phyloP scores from a whole-genome alignment of 2,113 vertebrate genomes.

The Silurus asotus region DNA sequence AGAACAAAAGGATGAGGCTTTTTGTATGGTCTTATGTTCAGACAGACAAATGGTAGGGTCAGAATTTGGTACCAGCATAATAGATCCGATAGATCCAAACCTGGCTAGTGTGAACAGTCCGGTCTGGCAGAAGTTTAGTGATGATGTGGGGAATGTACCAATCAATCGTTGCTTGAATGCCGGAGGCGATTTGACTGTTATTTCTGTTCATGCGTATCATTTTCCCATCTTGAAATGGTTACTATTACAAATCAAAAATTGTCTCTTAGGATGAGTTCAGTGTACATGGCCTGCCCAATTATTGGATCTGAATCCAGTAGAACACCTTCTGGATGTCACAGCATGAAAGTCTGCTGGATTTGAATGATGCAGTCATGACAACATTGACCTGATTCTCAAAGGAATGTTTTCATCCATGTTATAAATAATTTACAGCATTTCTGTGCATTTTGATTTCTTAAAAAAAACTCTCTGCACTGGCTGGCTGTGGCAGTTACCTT shows the following conservation, averaged over 20 bases:
- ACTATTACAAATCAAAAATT: neutral
- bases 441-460: conserved; percentile 9
- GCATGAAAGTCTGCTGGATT: neutral
- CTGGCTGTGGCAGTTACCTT: neutral
- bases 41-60: neutral
- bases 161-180: neutral
- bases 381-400: neutral
- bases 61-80: neutral
- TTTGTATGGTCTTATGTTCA: neutral
- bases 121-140: neutral
- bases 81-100: neutral
- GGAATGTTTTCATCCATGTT: too few relatives aligned
- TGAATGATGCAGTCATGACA: neutral
- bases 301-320: neutral
- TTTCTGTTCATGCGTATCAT: neutral
- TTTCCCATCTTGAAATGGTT: neutral
- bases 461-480: neutral
- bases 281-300: neutral
- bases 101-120: neutral
- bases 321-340: neutral
- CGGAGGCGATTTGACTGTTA: neutral
- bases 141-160: neutral
- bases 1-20: neutral
- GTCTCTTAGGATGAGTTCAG: neutral
- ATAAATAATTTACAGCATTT: neutral